Percentiles rank a stretch among this genome's conserved stretches.
Evolutionary conservation across 2,797 vertebrate species (phyloP).

Genomic region (Heteromormyrus szaboi): DNA sequence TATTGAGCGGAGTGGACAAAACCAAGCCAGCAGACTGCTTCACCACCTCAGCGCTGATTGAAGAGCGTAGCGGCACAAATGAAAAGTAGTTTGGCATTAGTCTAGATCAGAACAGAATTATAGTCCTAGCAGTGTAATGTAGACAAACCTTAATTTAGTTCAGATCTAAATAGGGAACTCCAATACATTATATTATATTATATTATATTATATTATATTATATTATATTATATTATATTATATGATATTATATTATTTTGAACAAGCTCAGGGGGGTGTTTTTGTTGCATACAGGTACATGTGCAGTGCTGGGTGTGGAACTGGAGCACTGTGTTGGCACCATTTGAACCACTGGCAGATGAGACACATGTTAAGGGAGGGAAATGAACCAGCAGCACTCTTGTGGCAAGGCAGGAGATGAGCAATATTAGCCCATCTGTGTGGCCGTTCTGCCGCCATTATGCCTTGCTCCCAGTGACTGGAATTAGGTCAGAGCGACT

Average conservation of each 20-base stretch:
- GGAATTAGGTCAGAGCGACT: slow-evolving; percentile 15
- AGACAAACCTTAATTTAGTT: neutral
- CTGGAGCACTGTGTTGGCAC: neutral
- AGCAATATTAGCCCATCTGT: slow-evolving; percentile 1
- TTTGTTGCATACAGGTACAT: neutral
- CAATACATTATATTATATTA: neutral
- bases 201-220: neutral
- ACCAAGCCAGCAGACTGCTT: neutral
- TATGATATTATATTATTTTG: neutral
- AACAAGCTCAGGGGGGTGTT: neutral
- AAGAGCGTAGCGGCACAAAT: neutral
- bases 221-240: neutral
- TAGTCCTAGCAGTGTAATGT: neutral
- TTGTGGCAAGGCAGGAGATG: neutral
- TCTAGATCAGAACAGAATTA: neutral
- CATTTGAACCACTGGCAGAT: neutral
- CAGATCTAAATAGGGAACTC: neutral
- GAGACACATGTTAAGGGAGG: neutral
- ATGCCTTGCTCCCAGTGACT: slow-evolving; percentile 3
- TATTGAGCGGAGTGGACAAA: neutral
- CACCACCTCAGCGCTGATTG: neutral
- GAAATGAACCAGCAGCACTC: neutral
- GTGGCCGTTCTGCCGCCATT: neutral
- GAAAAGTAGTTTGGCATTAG: neutral
- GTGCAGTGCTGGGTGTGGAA: neutral